Evolutionary conservation across 2,797 vertebrate genomes (phyloP).

Genomic region (Tiaroga cobitis): DNA sequence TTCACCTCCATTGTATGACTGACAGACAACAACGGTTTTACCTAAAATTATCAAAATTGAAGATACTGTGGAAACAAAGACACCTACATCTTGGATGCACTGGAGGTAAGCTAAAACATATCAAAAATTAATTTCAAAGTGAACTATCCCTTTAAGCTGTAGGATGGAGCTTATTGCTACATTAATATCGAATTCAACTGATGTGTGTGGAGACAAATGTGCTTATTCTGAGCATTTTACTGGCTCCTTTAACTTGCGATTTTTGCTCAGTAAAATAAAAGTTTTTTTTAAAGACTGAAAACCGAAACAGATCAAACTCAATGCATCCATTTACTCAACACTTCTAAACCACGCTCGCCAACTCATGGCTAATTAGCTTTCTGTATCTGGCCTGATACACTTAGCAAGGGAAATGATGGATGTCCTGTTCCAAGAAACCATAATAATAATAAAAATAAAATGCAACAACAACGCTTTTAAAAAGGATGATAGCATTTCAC

Average conservation of each 20-base stretch:
- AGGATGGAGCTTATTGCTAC: neutral
- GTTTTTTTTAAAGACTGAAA: neutral
- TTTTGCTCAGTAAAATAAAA: neutral
- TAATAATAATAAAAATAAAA: neutral
- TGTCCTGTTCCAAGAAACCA: neutral
- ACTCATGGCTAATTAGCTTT: conserved; percentile 39
- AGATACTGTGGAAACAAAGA: no score
- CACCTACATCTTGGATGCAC: no score
- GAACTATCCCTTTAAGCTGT: no score
- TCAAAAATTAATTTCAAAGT: no score
- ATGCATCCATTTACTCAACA: neutral
- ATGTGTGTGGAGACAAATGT: neutral
- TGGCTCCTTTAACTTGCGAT: neutral
- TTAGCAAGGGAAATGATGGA: conserved; percentile 5
- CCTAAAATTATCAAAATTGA: no score
- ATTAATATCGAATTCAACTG: neutral
- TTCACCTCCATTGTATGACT: no score
- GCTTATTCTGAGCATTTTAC: neutral
- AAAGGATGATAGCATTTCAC: neutral
- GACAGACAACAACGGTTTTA: no score
- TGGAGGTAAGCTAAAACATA: no score
- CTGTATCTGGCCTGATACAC: conserved; percentile 23
- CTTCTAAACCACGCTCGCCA: conserved; percentile 5
- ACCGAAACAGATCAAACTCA: no score
- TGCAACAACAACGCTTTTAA: neutral